Conservation (phyloP, 2,888 invertebrate species). For the Eupithecia dodoneata region DNA sequence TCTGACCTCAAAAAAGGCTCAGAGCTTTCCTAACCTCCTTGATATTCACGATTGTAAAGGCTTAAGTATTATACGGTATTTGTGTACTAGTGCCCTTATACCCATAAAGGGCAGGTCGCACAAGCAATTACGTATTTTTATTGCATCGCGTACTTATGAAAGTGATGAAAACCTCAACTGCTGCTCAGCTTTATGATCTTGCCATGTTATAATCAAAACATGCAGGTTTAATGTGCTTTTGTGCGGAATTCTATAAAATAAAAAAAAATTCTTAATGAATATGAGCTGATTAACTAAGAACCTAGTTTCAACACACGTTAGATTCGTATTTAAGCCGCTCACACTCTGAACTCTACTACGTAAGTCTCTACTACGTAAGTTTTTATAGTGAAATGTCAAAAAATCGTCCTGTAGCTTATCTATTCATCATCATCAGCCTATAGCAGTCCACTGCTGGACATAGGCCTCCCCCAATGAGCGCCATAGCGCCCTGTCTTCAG, state of each 20-base stretch:
- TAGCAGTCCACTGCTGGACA: too few species aligned
- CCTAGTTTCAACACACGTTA: neutral
- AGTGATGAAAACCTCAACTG: neutral
- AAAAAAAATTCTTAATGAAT: neutral
- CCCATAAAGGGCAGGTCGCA: neutral
- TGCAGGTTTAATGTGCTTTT: neutral
- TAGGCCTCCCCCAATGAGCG: too few species aligned
- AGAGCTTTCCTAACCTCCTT: neutral
- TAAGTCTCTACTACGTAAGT: neutral
- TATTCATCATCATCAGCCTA: too few species aligned
- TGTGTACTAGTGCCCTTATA: neutral
- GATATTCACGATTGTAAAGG: neutral
- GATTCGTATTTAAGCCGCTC: neutral
- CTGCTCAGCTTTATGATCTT: neutral
- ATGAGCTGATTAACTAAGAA: neutral
- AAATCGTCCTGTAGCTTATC: neutral
- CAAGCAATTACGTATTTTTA: constrained; percentile 8
- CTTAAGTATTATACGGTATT: neutral
- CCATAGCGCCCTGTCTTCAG: too few species aligned
- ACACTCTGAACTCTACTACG: neutral
- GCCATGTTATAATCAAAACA: neutral
- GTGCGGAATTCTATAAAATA: neutral
- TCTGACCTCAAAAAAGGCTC: neutral
- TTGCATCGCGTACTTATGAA: neutral
- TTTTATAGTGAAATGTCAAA: neutral